Evolutionary conservation across 2,797 vertebrate genomes (phyloP).

Genomic region (Agapornis canus): DNA sequence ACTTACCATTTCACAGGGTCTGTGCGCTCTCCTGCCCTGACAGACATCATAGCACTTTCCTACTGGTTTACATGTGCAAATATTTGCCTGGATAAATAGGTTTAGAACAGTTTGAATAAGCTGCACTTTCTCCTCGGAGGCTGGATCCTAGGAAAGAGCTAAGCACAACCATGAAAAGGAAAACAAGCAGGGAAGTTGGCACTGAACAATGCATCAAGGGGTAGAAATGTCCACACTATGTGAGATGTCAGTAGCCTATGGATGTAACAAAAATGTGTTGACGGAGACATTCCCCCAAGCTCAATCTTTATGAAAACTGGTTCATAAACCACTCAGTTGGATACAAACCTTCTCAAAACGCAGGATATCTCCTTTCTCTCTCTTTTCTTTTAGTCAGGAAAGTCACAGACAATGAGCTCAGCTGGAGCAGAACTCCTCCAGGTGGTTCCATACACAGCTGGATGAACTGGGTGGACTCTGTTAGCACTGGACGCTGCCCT

Average conservation of each 20-base stretch:
- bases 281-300: not conserved
- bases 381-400: not conserved
- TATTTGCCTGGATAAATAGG: constrained; percentile 67
- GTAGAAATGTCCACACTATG: not conserved
- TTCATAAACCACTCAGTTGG: not conserved
- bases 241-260: not conserved
- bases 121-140: not conserved
- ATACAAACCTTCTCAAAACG: not conserved
- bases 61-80: constrained; percentile 50
- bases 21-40: constrained; percentile 30
- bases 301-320: not conserved
- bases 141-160: constrained; percentile 6
- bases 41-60: not conserved
- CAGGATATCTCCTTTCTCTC: not conserved
- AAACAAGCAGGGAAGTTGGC: not conserved
- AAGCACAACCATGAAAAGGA: not conserved
- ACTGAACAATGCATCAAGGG: not conserved
- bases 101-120: constrained; percentile 42
- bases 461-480: not conserved
- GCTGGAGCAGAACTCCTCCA: not conserved
- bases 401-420: not conserved
- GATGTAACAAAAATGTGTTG: not conserved
- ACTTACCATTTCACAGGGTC: not conserved
- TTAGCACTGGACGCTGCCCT: not conserved
- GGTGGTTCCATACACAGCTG: not conserved